These are phyloP conservation scores for Apteryx owenii DNA, from an alignment of 2,113 vertebrate genomes.

Conservation along the genomic window DNA sequence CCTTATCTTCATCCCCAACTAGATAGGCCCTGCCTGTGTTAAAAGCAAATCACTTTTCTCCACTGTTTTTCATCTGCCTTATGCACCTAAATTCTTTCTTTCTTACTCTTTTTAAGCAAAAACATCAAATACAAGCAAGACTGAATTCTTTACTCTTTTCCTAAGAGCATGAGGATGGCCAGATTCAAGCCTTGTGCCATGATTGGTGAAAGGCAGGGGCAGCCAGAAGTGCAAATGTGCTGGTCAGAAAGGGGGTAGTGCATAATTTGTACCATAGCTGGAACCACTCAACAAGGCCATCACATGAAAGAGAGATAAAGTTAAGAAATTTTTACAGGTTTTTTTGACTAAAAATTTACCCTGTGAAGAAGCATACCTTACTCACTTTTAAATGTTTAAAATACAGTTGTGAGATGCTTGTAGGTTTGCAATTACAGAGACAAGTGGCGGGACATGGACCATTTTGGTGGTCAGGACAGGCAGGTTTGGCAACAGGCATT, in stretches of 20 bases:
- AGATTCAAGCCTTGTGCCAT: neutral
- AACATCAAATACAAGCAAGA: neutral
- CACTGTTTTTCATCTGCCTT: neutral
- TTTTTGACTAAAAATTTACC: neutral
- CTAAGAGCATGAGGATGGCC: neutral
- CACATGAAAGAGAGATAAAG: neutral
- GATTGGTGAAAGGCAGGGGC: neutral
- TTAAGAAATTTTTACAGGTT: neutral
- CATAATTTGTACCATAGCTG: neutral
- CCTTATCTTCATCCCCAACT: neutral
- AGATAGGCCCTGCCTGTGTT: neutral
- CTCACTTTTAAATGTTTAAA: neutral
- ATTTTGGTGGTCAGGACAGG: neutral
- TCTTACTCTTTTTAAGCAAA: neutral
- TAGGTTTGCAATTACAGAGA: neutral
- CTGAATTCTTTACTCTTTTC: neutral
- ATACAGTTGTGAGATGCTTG: neutral
- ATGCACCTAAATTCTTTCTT: neutral
- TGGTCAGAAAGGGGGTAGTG: neutral
- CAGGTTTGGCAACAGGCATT: neutral
- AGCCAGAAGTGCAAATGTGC: fast-evolving
- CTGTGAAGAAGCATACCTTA: neutral
- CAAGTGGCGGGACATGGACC: neutral
- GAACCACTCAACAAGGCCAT: neutral
- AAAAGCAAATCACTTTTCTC: neutral